Conservation (phyloP, 2,113 vertebrate species). For the Chroicocephalus ridibundus region DNA sequence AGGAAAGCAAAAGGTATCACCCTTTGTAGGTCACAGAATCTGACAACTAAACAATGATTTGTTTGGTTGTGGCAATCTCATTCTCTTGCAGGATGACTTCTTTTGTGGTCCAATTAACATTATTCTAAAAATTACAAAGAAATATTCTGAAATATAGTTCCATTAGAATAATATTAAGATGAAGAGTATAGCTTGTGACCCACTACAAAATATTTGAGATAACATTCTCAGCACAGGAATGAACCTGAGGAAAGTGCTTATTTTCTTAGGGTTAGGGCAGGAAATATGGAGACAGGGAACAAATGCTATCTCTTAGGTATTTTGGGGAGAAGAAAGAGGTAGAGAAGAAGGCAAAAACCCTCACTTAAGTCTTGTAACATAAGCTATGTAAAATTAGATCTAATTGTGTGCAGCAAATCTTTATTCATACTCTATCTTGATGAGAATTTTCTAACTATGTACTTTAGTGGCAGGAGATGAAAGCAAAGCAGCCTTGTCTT, state of each 20-base stretch:
- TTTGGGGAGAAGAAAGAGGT: neutral
- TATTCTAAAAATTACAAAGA: neutral
- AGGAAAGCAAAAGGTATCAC: neutral
- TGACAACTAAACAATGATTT: neutral
- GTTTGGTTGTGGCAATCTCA: neutral
- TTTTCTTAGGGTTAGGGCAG: neutral
- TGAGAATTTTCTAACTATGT: neutral
- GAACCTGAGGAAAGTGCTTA: neutral
- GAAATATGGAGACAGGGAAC: neutral
- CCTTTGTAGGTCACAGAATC: neutral
- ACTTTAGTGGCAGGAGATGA: neutral
- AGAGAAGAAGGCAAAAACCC: neutral
- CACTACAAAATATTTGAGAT: neutral
- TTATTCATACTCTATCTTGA: neutral
- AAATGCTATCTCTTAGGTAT: rapidly evolving
- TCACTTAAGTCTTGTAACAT: neutral
- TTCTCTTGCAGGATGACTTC: neutral
- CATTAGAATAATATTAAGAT: neutral
- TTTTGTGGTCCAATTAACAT: neutral
- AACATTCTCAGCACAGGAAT: neutral
- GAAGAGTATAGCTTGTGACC: neutral
- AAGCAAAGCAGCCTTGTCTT: neutral
- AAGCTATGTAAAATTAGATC: neutral
- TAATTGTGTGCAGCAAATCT: neutral
- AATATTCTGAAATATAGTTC: neutral